Base-by-base conservation (phyloP, 2,888 invertebrate genomes). In the Nymphalis c-album region DNA sequence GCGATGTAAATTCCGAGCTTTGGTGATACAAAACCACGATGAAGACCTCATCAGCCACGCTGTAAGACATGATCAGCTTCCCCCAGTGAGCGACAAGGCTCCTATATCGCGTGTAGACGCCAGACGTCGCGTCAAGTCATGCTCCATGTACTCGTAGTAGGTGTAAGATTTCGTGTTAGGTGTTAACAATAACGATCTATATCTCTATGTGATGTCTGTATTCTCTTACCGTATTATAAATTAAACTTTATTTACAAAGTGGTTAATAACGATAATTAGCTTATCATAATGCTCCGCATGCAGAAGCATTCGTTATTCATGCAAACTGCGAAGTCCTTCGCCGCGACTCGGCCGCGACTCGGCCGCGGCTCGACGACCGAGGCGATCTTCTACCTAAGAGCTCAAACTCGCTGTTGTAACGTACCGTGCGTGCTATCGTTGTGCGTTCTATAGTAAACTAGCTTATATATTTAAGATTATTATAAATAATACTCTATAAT, bases 391-490 rank as follows among this genome's bases (percentile, higher is more conserved):
- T 40, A 40, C 13, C 40, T 45, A 50, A 58, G 64, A 68, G 67
- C 70, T 70, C 70, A 68, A 70, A 70, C 22, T 64, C 46, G 47
- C 59, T 63, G 66, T 63, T n/a, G 40, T 57, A 50, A 51, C 18
- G 26, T 58, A 35, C 55, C 35, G 46, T 31, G 61, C 51, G 51
- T 68, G 64, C 63, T 63, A 48, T 59, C 55, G 22, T 55, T 64
- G 60, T 63, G 31, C 48, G 22, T 55, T 64, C 57, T 63, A 46
- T 50, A 31, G 18, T 60, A 35, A 47, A 18, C 35, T 63, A 53
- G 59, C 55, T 50, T 22, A 57, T 50, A 48, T 61, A 68, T 61
- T 47, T 65, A 63, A 63, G 35, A 50, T 60, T 31, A 45, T 48
- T 35, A 20, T 26, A n/a, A 47, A 31, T 13, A 18, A 40, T 60